Conservation (phyloP, 2,888 invertebrate genomes). For the Tetanocera ferruginea region DNA sequence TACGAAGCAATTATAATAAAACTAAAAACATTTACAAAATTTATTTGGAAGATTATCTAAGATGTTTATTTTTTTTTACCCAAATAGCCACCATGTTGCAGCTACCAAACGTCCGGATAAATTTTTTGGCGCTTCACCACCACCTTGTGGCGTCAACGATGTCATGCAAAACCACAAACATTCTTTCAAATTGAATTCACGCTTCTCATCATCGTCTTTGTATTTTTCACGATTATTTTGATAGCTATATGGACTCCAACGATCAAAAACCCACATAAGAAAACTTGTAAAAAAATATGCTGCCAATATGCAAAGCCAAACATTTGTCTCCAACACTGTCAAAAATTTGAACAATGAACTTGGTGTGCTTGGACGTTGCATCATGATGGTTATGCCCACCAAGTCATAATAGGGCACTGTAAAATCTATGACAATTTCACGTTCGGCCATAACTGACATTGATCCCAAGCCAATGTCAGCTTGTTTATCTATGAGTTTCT, state of each 20-base stretch:
- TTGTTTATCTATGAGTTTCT: conserved; percentile 83
- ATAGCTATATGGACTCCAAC: conserved; percentile 97
- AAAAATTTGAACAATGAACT: conserved; percentile 97
- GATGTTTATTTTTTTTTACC: conserved; percentile 69
- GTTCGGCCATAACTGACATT: conserved; percentile 96
- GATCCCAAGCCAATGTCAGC: conserved; percentile 96
- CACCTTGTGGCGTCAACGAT: conserved; percentile 94
- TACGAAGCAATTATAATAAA: conserved; percentile 99
- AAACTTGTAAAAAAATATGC: conserved; percentile 96
- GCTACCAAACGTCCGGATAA: conserved; percentile 94
- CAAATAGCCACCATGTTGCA: conserved; percentile 99
- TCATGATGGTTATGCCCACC: conserved; percentile 96
- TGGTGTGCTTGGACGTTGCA: conserved; percentile 89
- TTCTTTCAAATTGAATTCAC: conserved; percentile 95
- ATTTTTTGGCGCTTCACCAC: conserved; percentile 96
- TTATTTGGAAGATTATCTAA: background rate
- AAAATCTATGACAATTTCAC: conserved; percentile 97
- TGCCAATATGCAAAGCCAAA: conserved; percentile 96
- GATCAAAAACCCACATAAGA: conserved; percentile 96
- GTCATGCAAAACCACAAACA: conserved; percentile 99
- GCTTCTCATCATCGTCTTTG: conserved; percentile 91
- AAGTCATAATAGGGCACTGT: conserved; percentile 98
- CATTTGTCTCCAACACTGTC: conserved; percentile 94
- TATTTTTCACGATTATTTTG: conserved; percentile 95
- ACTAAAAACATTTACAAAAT: conserved; percentile 58